A percentile compares a stretch with the other conserved stretches of the same genome.
phyloP scores from a whole-genome alignment of 2,797 vertebrate species.

The Bovichtus diacanthus region DNA sequence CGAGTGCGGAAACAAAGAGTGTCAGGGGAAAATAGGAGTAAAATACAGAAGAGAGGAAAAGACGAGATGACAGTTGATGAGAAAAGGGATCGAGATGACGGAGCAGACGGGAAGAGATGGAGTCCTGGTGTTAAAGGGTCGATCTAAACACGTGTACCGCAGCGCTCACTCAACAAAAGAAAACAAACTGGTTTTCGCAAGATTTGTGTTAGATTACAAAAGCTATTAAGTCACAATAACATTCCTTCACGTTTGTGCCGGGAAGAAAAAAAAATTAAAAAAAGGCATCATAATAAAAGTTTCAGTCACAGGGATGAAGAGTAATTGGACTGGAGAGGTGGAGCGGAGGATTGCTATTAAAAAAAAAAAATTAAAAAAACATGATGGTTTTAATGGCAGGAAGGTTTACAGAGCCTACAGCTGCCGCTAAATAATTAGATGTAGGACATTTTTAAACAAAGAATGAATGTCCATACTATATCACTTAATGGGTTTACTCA shows the following conservation, averaged over 20 bases:
- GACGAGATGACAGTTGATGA: conserved; percentile 4
- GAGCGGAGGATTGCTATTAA: not conserved
- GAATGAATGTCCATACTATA: not conserved
- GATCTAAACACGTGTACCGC: not conserved
- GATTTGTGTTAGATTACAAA: too few species aligned
- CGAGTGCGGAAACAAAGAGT: conserved; percentile 20
- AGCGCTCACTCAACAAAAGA: not conserved
- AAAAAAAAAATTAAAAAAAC: not conserved
- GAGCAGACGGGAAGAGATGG: not conserved
- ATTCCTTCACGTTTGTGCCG: not conserved
- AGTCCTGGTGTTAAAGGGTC: not conserved
- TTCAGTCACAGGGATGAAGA: not conserved
- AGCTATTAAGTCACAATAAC: not conserved
- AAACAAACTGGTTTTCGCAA: not conserved
- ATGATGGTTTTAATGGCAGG: not conserved
- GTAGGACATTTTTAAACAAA: not conserved
- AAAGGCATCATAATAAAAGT: not conserved
- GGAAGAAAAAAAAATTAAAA: not conserved
- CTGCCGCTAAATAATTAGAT: not conserved
- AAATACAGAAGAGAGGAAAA: not conserved
- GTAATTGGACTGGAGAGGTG: not conserved
- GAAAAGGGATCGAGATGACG: not conserved
- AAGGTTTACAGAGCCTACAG: not conserved
- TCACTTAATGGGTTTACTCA: not conserved
- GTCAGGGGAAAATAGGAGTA: not conserved